Evolutionary conservation across 1,140 invertebrate genomes (phyloP), one percentile per base, ranked within the genome.

Genomic region (Zaprionus ornatus): DNA sequence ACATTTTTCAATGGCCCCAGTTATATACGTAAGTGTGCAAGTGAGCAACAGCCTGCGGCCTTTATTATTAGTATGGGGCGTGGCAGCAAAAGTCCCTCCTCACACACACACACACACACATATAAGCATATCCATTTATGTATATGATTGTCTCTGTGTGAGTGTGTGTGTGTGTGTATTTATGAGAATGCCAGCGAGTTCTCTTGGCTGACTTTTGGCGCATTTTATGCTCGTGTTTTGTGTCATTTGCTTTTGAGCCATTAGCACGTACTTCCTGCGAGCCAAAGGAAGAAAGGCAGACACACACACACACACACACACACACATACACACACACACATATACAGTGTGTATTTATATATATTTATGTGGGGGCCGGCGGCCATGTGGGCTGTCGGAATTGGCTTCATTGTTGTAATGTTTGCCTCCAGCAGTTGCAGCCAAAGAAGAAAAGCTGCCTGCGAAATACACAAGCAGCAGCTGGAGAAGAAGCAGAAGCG

Each of bases 341-440:
- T 68, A 71, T 70, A 29, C 9, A 10, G 9, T 29, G 64, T 61
- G 55, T 55, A 45, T 63, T 17, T 73, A 27, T 63, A 62, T 50
- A 60, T 74, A 55, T 76, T 57, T 76, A 61, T 66, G 61, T 74
- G 48, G 54, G 45, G 32, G 42, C 63, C 55, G n/a, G 9, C 52
- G 50, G 52, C 67, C 54, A 71, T 70, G 71, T 82, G 62, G 70
- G 62, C 85, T 67, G 67, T 66, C 72, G 74, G 75, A 90, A 90
- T 90, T 90, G 85, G 85, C 85, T 85, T 82, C 85, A 90, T 90
- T 90, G 81, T 90, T 84, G 73, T 84, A 80, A 90, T 84, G 80
- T 65, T 87, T 75, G 77, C 80, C 77, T 78, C 42, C 48, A 76
- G 77, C 68, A 61, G 63, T 55, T 60, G 60, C 52, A 57, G 59